Conservation (phyloP, 2,113 vertebrate genomes). For the Heterotilapia buettikoferi region DNA sequence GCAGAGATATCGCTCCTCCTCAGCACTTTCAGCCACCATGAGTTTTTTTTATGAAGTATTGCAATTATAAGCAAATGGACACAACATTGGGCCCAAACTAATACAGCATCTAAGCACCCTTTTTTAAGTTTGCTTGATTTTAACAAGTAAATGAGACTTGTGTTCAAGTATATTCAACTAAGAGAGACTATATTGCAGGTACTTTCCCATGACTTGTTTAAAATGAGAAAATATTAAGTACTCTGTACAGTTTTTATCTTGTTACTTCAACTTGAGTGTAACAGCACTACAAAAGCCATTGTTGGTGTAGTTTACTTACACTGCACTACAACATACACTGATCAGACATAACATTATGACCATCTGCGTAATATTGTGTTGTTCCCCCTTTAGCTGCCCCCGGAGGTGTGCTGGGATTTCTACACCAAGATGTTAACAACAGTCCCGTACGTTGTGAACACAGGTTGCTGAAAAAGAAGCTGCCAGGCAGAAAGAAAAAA, state of each 20-base stretch:
- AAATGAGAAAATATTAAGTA: background rate
- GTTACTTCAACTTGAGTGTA: background rate
- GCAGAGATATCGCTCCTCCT: background rate
- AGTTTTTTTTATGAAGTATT: background rate
- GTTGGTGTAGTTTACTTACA: background rate
- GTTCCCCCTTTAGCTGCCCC: background rate
- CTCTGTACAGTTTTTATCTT: background rate
- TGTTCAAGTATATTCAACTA: background rate
- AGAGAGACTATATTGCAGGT: background rate
- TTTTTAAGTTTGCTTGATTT: background rate
- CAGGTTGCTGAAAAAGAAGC: background rate
- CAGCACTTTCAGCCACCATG: background rate
- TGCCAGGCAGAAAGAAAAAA: background rate
- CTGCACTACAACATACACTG: background rate
- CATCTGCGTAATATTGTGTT: background rate
- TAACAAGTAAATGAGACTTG: background rate
- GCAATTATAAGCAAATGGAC: background rate
- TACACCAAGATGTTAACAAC: background rate
- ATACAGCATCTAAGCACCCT: background rate
- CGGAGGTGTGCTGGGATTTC: background rate
- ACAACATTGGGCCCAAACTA: background rate
- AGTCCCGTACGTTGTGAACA: background rate
- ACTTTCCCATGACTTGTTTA: background rate
- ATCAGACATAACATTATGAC: background rate
- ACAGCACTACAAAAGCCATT: background rate